phyloP scores from a whole-genome alignment of 1,140 invertebrate genomes.

The Venustaconcha ellipsiformis region DNA sequence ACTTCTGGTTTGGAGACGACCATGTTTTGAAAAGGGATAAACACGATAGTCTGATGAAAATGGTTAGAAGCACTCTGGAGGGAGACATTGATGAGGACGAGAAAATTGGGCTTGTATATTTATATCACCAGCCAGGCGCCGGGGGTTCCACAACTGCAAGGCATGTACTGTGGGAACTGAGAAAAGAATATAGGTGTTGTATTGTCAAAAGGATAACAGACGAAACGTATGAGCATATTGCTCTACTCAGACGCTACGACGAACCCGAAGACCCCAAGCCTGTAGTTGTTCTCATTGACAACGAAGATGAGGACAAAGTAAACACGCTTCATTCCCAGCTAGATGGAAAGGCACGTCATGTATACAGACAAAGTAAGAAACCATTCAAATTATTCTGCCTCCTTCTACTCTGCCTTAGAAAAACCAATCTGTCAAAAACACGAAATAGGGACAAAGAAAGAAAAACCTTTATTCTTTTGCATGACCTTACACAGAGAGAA shows the following conservation, averaged over 20 bases:
- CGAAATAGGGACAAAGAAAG: background rate
- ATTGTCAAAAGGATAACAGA: slow-evolving; percentile 45
- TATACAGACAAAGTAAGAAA: slow-evolving; percentile 14
- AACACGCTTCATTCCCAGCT: slow-evolving; percentile 30
- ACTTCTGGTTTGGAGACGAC: slow-evolving; percentile 41
- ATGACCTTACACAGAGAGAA: slow-evolving; percentile 39
- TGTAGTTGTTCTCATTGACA: slow-evolving; percentile 52
- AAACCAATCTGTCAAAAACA: slow-evolving; percentile 19
- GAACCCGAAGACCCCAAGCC: slow-evolving; percentile 38
- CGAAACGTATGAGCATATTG: slow-evolving; percentile 46
- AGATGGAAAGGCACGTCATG: slow-evolving; percentile 35
- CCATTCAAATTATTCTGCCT: slow-evolving; percentile 38
- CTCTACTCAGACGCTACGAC: slow-evolving; percentile 32
- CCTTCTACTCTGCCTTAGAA: slow-evolving; percentile 40
- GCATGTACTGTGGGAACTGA: slow-evolving; percentile 50
- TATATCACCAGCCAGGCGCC: slow-evolving; percentile 54
- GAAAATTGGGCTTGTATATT: slow-evolving; percentile 35
- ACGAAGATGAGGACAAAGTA: slow-evolving; percentile 51
- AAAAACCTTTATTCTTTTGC: slow-evolving; percentile 35
- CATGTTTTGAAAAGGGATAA: slow-evolving; percentile 44
- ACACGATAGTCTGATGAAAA: slow-evolving; percentile 25
- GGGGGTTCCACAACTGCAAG: slow-evolving; percentile 54
- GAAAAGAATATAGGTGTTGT: slow-evolving; percentile 44
- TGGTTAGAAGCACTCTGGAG: slow-evolving; percentile 30
- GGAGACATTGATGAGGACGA: slow-evolving; percentile 38